These are phyloP conservation scores for Cheilosia urbana DNA, from an alignment of 2,888 invertebrate species.

Conservation along the genomic window DNA sequence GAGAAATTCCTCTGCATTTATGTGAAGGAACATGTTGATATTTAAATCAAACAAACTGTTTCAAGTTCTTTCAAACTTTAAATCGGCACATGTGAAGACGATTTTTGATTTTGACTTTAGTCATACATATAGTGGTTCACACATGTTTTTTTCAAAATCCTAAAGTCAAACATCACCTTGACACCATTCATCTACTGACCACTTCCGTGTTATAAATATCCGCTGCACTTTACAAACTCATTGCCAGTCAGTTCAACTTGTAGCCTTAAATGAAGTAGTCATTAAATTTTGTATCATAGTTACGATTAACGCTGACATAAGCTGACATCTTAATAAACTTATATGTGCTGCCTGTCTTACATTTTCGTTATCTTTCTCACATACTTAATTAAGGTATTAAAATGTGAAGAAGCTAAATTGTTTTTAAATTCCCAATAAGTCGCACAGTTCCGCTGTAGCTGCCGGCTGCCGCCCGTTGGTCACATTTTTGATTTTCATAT, in stretches of 20 bases:
- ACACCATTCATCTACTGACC: background rate
- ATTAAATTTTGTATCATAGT: background rate
- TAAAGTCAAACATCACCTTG: background rate
- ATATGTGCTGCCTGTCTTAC: background rate
- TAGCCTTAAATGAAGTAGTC: background rate
- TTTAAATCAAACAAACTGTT: no score
- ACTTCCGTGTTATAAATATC: constrained; percentile 11
- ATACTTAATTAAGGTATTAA: constrained; percentile 50
- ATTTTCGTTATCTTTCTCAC: constrained; percentile 32
- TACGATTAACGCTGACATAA: constrained; percentile 33
- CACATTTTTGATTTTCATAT: constrained; percentile 43
- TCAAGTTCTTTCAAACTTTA: no score
- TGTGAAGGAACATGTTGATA: no score
- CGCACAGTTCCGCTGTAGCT: background rate
- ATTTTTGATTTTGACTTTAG: no score
- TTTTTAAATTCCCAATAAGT: constrained; percentile 58
- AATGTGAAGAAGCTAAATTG: constrained; percentile 49
- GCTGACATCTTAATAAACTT: constrained; percentile 29
- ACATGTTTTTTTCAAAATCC: background rate
- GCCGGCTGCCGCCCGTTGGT: constrained; percentile 31
- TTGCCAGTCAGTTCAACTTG: background rate
- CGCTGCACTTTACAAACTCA: background rate
- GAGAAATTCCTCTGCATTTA: no score
- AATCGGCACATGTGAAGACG: no score
- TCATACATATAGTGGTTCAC: no score